Base-by-base conservation (phyloP, 2,797 vertebrate species). In the Enteromius viviparus region DNA sequence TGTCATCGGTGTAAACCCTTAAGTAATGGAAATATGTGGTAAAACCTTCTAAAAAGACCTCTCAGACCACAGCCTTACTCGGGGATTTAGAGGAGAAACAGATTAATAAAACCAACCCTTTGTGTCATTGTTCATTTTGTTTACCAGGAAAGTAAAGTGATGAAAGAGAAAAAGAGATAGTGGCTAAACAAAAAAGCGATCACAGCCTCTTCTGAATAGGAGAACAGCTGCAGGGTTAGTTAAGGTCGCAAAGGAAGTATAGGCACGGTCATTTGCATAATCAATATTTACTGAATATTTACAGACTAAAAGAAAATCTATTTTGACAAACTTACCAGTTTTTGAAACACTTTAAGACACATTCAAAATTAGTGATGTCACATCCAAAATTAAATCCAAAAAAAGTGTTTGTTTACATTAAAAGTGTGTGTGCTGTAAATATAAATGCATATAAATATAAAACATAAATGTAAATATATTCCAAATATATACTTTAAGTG, bases 221-320 rank as follows among this genome's bases (percentile, higher is more conserved):
- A 80, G 12, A 62, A 47, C 77, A 47, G 23, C 68, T 71, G 79
- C 68, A 47, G 74, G 68, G 34, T 45, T 70, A 45, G 51, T 45
- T 45, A 10, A n/a, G 23, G 21, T 37, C 68, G 47, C 17, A 60
- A 15, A 40, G 34, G 3, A 60, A 47, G 19, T 47, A 58, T 3
- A 9, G 62, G 51, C 4, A 45, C 49, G 12, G 12, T 8, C 2
- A 32, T 68, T 53, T 34, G 45, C 26, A 32, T 51, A 11, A 34
- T 70, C 47, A 5, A 1, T 37, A 55, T 75, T 17, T 74, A 74
- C 9, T 65, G 14, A 5, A 1, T 34, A 55, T 75, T 17, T 74
- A 53, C 9, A 78, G 14, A 78, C 51, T 21, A 19, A 68, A 19
- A 42, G n/a, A 69, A 79, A 53, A 55, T 7, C 6, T 19, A 11